These are phyloP conservation scores for Antechinus flavipes DNA, from an alignment of 2,113 vertebrate species.

Conservation along the genomic window DNA sequence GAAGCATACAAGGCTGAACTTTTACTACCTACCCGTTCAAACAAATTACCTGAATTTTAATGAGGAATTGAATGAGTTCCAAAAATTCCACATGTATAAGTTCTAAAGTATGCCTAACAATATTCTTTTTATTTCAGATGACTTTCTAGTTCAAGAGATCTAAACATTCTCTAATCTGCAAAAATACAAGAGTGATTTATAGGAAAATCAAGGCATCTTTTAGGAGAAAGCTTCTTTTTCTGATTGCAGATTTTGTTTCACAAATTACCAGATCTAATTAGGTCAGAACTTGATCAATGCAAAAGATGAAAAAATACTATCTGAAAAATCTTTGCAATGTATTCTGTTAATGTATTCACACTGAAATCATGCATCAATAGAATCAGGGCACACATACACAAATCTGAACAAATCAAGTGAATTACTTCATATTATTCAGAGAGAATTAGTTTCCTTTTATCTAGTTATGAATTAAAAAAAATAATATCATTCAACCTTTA, in stretches of 20 bases:
- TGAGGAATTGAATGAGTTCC: fast-evolving
- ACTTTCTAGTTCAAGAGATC: fast-evolving
- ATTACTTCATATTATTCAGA: not conserved
- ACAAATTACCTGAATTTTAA: not conserved
- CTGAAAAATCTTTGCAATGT: not conserved
- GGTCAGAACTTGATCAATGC: not conserved
- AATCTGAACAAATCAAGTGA: fast-evolving
- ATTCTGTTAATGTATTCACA: not conserved
- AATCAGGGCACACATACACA: not conserved
- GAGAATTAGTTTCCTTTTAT: not conserved
- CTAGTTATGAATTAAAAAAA: not conserved
- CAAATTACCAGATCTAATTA: not conserved
- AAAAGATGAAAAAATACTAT: not conserved
- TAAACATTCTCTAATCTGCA: fast-evolving
- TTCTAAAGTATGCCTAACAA: fast-evolving
- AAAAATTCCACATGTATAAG: fast-evolving
- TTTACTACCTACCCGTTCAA: fast-evolving
- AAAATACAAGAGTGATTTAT: not conserved
- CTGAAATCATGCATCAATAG: not conserved
- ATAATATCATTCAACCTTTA: not conserved
- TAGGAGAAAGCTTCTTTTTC: not conserved
- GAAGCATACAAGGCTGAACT: not conserved
- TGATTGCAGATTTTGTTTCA: not conserved
- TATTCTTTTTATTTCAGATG: fast-evolving
- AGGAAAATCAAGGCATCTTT: too few relatives aligned